A percentile compares a stretch with the other conserved stretches of the same genome.
Evolutionary conservation across 35 echinoderm and acorn worm species (phyloP).

Genomic region (Ophioderma brevispina): DNA sequence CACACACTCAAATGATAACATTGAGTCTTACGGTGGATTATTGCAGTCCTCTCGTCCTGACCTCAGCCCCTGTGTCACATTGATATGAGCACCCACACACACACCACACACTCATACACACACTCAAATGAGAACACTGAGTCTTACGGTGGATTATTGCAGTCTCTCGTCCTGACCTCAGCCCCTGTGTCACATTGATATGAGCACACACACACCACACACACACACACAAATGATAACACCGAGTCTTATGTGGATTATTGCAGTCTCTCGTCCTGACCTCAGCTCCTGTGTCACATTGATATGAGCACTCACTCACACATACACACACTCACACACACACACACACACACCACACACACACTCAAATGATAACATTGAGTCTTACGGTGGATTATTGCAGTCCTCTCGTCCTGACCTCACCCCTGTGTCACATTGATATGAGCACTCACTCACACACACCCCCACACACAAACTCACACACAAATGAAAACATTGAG

Average conservation of each 20-base stretch:
- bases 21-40: slow-evolving; percentile 91
- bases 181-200: slow-evolving; percentile 74
- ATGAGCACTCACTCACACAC: slow-evolving; percentile 57
- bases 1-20: neutral
- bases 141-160: slow-evolving; percentile 93
- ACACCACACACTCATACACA: slow-evolving; percentile 31
- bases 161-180: slow-evolving; percentile 61
- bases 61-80: slow-evolving; percentile 68
- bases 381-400: slow-evolving; percentile 92
- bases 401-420: slow-evolving; percentile 71
- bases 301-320: slow-evolving; percentile 79
- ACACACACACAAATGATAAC: neutral
- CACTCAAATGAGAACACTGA: too few species aligned
- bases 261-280: slow-evolving; percentile 76
- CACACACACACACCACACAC: too few species aligned
- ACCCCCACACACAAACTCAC: too few species aligned
- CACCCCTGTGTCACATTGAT: slow-evolving; percentile 70
- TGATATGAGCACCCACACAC: slow-evolving; percentile 55
- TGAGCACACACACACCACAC: slow-evolving; percentile 60
- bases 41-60: slow-evolving; percentile 76
- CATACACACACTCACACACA: too few species aligned
- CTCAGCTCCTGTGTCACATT: slow-evolving; percentile 72
- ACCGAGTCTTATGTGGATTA: slow-evolving; percentile 89
- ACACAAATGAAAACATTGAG: neutral
- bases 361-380: too few species aligned